Evolutionary conservation across 1,140 invertebrate species (phyloP), one percentile per base, ranked within the genome.

Genomic region (Metaphire vulgaris): DNA sequence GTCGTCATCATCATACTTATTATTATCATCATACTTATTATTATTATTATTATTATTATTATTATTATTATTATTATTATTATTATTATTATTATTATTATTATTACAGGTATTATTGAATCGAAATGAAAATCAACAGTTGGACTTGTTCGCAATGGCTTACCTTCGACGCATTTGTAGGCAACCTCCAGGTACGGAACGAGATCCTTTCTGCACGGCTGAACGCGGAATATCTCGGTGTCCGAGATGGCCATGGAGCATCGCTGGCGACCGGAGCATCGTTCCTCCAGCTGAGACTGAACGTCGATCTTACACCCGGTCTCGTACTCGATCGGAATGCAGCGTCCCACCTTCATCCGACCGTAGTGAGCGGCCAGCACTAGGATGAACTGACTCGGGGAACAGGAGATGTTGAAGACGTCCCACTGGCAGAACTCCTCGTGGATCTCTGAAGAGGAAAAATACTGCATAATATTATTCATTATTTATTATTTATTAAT

Each of bases 201-300:
- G 32, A 77, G 72, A 67, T 77, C 76, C 33, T 75, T 74, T n/a
- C 76, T 72, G 33, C 76, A 77, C 26, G 76, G 76, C 33, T 77
- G 76, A n/a, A 77, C 72, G 72, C 31, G 16, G 71, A 69, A 77
- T 16, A 77, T 33, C 56, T 74, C 65, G 15, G 34, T 2, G 34
- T 77, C 76, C 33, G 76, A 33, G n/a, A 77, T 33, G 16, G 28
- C 30, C 30, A 74, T 32, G 33, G 29, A 32, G 76, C 76, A 77
- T 31, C 30, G 29, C 28, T 67, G 56, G n/a, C 73, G 33, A 14
- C 73, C 72, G 0, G 73, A 74, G 32, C 76, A 77, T 1, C 72
- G 34, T 21, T 30, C 66, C n/a, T 77, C 72, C 66, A 77, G 31
- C 29, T 77, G 72, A 15, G 31, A 16, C 29, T 75, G n/a, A 1